Evolutionary conservation across 2,888 invertebrate genomes (phyloP), one percentile per base, ranked within the genome.

Genomic region (Agriopis leucophaearia): DNA sequence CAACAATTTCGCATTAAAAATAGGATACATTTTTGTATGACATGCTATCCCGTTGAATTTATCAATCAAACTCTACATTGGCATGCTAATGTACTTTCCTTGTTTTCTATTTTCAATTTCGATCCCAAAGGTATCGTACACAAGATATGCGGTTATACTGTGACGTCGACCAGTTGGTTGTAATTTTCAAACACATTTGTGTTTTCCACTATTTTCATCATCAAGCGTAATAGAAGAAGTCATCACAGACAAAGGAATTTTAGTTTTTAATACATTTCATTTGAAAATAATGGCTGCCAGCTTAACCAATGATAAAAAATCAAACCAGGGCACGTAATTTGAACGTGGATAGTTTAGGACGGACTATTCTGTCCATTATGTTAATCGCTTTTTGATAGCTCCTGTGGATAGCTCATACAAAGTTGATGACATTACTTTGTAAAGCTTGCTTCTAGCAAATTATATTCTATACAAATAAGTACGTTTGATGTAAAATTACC

Each of bases 111-210:
- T 64, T 69, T 64, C 56, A 65, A 52, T 63, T 56, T 62, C 60
- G 10, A 45, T 47, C 55, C 60, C 16, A 61, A 27, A 60, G 56
- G 60, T 64, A 59, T 15, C 27, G 69, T 66, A 85, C 86, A 64
- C 56, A 27, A 52, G 16, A 54, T 54, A 35, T 57, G 44, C 48
- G 59, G 42, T 40, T 52, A 27, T 35, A 38, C 35, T 35, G 13
- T 35, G 1, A 27, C 13, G 13, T 35, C 13, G 50, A 1, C 27
- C 50, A 50, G 50, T 35, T 48, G 48, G 50, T 13, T 27, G 12
- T 27, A 18, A 27, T 50, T n/a, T n/a, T 44, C 12, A 4, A 8
- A n/a, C n/a, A 13, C 35, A 47, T 8, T 9, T 9, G 9, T 16
- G 9, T 16, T 47, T 27, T 27, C 5, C 4, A 27, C 5, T 27